A percentile compares a stretch with the other conserved stretches of the same genome.
These are phyloP conservation scores for Psophia crepitans DNA, from an alignment of 2,113 vertebrate genomes.

Conservation along the genomic window DNA sequence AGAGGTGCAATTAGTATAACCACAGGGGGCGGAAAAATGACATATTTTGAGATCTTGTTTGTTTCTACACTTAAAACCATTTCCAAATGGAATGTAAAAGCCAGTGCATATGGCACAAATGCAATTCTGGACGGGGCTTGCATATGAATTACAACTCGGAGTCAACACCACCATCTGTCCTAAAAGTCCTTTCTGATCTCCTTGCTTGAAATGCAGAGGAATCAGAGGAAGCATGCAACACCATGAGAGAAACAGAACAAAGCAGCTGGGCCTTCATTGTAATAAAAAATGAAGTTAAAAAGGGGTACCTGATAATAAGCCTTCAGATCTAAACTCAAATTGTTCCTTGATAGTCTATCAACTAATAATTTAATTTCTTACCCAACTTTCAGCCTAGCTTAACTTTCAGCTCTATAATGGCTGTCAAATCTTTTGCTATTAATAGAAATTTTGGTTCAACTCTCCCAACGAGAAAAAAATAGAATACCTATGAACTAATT, in stretches of 20 bases:
- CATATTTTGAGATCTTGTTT: conserved; percentile 29
- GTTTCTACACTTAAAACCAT: conserved; percentile 28
- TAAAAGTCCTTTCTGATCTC: conserved; percentile 52
- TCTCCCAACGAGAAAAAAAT: background rate
- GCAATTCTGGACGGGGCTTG: conserved; percentile 21
- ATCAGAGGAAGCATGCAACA: conserved; percentile 20
- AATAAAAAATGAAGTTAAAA: background rate
- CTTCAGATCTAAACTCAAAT: background rate
- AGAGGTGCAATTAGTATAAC: conserved; percentile 3
- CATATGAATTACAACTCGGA: conserved; percentile 57
- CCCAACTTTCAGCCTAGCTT: background rate
- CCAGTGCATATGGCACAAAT: conserved; percentile 36
- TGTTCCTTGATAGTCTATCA: background rate
- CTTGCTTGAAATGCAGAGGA: background rate
- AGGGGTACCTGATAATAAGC: background rate
- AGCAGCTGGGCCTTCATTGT: background rate
- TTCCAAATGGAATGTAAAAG: conserved; percentile 47
- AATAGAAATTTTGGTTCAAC: background rate
- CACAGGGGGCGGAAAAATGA: background rate
- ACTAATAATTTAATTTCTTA: background rate
- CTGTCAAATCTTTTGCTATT: background rate
- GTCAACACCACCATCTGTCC: conserved; percentile 62
- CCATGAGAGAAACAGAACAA: background rate
- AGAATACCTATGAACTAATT: background rate
- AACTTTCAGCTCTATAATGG: background rate